phyloP scores from a whole-genome alignment of 2,888 invertebrate species.

The Boloria selene region DNA sequence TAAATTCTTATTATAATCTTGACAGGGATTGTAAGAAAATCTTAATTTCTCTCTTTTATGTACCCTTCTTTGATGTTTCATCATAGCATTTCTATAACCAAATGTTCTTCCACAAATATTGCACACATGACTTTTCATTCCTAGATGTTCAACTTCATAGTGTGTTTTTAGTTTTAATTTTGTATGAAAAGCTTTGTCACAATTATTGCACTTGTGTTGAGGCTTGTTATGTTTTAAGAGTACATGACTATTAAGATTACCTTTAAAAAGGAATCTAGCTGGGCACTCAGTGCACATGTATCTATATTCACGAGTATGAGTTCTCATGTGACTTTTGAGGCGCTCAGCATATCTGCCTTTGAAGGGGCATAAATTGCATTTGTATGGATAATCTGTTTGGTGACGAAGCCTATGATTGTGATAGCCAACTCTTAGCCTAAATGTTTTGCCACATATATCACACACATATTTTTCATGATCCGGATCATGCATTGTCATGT shows the following conservation, averaged over 20 bases:
- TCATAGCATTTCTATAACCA: conserved; percentile 58
- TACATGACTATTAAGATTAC: conserved; percentile 54
- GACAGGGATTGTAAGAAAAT: conserved; percentile 27
- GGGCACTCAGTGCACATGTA: conserved; percentile 59
- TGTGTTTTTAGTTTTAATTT: conserved; percentile 52
- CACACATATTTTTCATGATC: conserved; percentile 51
- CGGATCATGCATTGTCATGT: conserved; percentile 54
- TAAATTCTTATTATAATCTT: conserved; percentile 6
- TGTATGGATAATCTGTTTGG: conserved; percentile 49
- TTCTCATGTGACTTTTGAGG: conserved; percentile 52
- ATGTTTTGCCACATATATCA: conserved; percentile 53
- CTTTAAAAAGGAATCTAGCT: conserved; percentile 53
- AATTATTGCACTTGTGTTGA: conserved; percentile 54
- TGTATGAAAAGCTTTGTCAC: conserved; percentile 55
- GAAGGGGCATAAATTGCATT: conserved; percentile 55
- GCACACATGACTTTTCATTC: conserved; percentile 57
- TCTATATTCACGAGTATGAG: conserved; percentile 52
- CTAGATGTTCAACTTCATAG: conserved; percentile 56
- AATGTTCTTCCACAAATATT: conserved; percentile 58
- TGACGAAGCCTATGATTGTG: conserved; percentile 53
- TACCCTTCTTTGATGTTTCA: conserved; percentile 57
- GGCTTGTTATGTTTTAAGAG: conserved; percentile 53
- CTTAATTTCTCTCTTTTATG: conserved; percentile 55
- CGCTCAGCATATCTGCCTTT: conserved; percentile 48
- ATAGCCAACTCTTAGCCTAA: conserved; percentile 51